A percentile compares a stretch with the other conserved stretches of the same genome.
Evolutionary conservation across 1,140 invertebrate genomes (phyloP).

Genomic region (Polypedilum pembai): DNA sequence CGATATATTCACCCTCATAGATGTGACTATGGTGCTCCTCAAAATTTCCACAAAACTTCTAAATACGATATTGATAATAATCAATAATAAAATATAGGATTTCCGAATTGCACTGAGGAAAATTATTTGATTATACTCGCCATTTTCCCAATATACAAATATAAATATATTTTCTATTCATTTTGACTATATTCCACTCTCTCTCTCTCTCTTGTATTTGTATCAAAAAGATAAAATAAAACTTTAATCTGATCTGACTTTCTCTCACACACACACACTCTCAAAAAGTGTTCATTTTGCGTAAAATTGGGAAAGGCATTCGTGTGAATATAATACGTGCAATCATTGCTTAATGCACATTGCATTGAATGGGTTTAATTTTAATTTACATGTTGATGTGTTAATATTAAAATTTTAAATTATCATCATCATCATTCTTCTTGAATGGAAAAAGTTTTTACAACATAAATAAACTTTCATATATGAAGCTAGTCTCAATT

Average conservation of each 20-base stretch:
- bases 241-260: constrained; percentile 7
- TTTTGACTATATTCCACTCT: background rate
- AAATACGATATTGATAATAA: constrained; percentile 19
- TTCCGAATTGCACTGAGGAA: constrained; percentile 5
- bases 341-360: background rate
- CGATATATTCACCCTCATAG: background rate
- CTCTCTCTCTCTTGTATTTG: background rate
- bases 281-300: background rate
- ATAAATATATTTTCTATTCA: constrained; percentile 7
- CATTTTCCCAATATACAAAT: constrained; percentile 3
- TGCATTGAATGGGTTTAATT: background rate
- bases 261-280: background rate
- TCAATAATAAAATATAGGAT: constrained; percentile 19
- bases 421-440: background rate
- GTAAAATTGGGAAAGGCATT: constrained; percentile 6
- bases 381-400: constrained; percentile 18
- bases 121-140: constrained; percentile 19
- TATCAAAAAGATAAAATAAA: background rate
- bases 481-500: background rate
- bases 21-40: background rate
- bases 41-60: background rate
- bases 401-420: background rate
- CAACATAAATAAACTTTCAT: background rate
- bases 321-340: background rate
- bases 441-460: background rate